Conservation (phyloP, 2,113 vertebrate genomes). For the Nibea albiflora region DNA sequence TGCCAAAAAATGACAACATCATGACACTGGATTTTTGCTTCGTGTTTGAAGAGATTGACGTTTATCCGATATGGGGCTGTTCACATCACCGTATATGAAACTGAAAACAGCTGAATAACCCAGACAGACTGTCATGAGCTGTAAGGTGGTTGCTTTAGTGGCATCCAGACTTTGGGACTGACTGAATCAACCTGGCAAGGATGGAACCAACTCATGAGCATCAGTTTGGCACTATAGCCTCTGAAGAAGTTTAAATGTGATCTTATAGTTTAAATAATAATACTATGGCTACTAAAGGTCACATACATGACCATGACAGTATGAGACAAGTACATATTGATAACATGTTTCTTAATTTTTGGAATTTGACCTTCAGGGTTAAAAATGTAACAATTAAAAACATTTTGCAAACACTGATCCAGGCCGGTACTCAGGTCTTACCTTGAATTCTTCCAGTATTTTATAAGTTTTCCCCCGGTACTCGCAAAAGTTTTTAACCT, state of each 20-base stretch:
- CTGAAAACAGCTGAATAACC: not conserved
- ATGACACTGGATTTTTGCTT: not conserved
- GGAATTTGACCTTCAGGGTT: no score
- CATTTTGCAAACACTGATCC: not conserved
- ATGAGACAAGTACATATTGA: not conserved
- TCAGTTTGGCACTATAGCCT: not conserved
- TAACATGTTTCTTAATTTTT: no score
- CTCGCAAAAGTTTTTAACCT: constrained; percentile 99
- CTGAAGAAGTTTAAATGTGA: not conserved
- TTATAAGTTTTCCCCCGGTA: constrained; percentile 98
- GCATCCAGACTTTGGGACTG: constrained; percentile 17
- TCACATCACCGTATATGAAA: not conserved
- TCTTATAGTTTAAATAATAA: not conserved
- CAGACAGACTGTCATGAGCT: not conserved
- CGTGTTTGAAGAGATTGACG: not conserved
- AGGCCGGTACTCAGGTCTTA: constrained; percentile 77
- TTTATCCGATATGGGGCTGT: not conserved
- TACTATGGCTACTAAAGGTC: no score
- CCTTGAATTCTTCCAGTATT: constrained; percentile 99
- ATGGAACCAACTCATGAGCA: constrained; percentile 28
- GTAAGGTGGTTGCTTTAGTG: constrained; percentile 8
- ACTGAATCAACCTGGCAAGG: constrained; percentile 21
- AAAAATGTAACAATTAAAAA: no score
- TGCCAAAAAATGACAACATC: not conserved
- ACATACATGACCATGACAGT: no score